phyloP scores from a whole-genome alignment of 2,113 vertebrate species.

The Saguinus imperator region DNA sequence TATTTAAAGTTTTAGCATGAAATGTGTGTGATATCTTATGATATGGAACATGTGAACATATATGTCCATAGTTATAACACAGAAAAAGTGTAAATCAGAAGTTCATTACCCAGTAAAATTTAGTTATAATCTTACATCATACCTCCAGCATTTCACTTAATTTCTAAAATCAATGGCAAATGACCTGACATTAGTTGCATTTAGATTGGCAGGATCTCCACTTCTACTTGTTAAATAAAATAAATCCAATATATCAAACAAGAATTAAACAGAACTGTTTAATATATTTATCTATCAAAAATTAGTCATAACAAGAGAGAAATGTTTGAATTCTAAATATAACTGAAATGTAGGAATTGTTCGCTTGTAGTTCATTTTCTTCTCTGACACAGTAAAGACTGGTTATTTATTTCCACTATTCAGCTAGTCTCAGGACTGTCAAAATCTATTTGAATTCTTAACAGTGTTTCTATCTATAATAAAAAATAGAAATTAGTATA shows the following conservation, averaged over 20 bases:
- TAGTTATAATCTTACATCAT: neutral
- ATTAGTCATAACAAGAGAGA: neutral
- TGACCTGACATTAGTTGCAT: neutral
- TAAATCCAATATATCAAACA: neutral
- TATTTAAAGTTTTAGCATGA: neutral
- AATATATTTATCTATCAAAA: neutral
- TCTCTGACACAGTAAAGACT: neutral
- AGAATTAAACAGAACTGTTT: neutral
- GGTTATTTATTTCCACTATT: neutral
- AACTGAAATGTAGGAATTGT: neutral
- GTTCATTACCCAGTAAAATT: neutral
- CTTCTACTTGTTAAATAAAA: neutral
- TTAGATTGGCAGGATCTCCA: neutral
- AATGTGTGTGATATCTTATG: neutral
- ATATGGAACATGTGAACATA: neutral
- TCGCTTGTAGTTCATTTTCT: neutral
- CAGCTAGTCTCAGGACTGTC: neutral
- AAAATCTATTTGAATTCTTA: neutral
- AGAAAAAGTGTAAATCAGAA: neutral
- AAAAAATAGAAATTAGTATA: neutral
- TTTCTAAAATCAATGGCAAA: conserved; percentile 12
- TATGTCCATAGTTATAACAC: neutral
- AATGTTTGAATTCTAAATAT: neutral
- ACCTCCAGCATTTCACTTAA: neutral
- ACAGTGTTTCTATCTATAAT: neutral